Conservation (phyloP, 2,113 vertebrate genomes). For the Neotoma lepida region DNA sequence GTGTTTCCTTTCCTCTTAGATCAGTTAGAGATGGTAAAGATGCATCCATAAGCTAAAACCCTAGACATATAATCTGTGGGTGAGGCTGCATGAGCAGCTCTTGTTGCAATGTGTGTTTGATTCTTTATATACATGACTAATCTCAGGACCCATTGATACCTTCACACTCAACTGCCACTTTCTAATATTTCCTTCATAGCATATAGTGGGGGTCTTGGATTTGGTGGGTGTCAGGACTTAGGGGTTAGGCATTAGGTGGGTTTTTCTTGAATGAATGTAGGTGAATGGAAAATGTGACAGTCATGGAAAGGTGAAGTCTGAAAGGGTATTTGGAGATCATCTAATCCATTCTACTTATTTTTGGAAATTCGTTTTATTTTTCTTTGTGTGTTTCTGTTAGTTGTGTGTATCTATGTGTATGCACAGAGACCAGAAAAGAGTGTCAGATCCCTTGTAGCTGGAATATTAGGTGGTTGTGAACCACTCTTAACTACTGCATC, state of each 20-base stretch:
- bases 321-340: not conserved
- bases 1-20: not conserved
- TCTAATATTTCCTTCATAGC: not conserved
- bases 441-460: not conserved
- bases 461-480: not conserved
- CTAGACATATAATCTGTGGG: not conserved
- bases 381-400: not conserved
- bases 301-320: not conserved
- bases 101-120: not conserved
- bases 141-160: not conserved
- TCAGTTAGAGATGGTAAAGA: slow-evolving; percentile 37
- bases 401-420: not conserved
- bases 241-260: not conserved
- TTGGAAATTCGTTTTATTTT: not conserved
- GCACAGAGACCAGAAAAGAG: not conserved
- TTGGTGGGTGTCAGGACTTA: not conserved
- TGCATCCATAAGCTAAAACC: not conserved
- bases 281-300: not conserved
- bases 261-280: not conserved
- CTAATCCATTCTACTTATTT: not conserved
- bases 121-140: not conserved
- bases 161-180: not conserved
- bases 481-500: not conserved
- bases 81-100: not conserved
- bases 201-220: not conserved